These are phyloP conservation scores for Sympetrum striolatum DNA, from an alignment of 2,888 invertebrate genomes.

Conservation along the genomic window DNA sequence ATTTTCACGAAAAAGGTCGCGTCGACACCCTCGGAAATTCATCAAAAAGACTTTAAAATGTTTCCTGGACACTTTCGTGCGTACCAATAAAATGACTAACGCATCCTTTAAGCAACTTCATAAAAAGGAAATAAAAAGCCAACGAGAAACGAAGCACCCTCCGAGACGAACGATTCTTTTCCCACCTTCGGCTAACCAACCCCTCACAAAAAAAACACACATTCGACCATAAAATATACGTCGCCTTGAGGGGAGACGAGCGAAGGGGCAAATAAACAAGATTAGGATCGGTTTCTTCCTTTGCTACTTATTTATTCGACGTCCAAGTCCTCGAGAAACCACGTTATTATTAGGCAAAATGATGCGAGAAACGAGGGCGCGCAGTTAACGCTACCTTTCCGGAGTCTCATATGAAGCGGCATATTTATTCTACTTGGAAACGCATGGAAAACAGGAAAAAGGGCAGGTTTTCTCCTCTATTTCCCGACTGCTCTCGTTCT, in stretches of 20 bases:
- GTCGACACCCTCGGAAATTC: not conserved
- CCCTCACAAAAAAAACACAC: not conserved
- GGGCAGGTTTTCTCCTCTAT: not conserved
- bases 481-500: not conserved
- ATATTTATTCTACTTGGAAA: conserved; percentile 15
- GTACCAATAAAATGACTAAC: not conserved
- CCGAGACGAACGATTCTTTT: not conserved
- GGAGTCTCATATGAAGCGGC: not conserved
- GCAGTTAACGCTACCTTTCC: not conserved
- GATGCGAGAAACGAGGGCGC: not conserved
- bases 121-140: not conserved
- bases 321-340: not conserved
- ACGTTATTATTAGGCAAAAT: conserved; percentile 24
- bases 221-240: not conserved
- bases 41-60: not conserved
- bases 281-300: conserved; percentile 33
- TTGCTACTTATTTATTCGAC: conserved; percentile 35
- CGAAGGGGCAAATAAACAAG: conserved; percentile 23
- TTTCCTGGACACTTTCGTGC: not conserved
- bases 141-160: not conserved
- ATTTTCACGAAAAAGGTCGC: not conserved
- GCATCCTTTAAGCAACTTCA: not conserved
- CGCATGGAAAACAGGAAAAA: not conserved
- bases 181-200: not conserved
- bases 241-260: not conserved